Evolutionary conservation across 2,888 invertebrate species (phyloP).

Genomic region (Parochlus steinenii): DNA sequence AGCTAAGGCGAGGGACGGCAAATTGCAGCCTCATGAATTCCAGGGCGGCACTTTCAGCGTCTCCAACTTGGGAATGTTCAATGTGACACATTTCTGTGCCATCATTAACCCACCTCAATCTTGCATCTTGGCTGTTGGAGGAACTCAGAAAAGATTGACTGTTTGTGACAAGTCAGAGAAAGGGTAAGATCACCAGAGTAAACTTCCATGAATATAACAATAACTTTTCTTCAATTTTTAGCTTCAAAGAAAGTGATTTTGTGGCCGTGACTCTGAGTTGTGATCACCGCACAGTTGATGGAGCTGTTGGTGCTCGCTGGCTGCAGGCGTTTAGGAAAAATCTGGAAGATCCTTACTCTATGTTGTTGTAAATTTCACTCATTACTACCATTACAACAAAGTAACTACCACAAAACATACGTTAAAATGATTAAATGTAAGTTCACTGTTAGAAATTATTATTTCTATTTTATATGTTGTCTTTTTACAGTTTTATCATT

Average conservation of each 20-base stretch:
- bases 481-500: no score
- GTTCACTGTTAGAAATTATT: no score
- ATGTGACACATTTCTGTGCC: slow-evolving; percentile 75
- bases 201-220: slow-evolving; percentile 3
- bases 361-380: slow-evolving; percentile 56
- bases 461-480: no score
- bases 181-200: slow-evolving; percentile 55
- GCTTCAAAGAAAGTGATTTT: slow-evolving; percentile 55
- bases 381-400: neutral
- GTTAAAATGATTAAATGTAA: no score
- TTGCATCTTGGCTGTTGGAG: slow-evolving; percentile 82
- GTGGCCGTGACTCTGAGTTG: slow-evolving; percentile 88
- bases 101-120: slow-evolving; percentile 95
- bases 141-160: slow-evolving; percentile 56
- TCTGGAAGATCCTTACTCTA: slow-evolving; percentile 83
- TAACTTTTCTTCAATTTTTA: slow-evolving; percentile 25
- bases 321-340: slow-evolving; percentile 73
- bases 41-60: slow-evolving; percentile 92
- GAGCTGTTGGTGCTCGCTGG: slow-evolving; percentile 96
- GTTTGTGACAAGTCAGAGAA: slow-evolving; percentile 50
- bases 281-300: slow-evolving; percentile 95
- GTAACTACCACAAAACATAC: neutral
- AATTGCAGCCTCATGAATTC: slow-evolving; percentile 84
- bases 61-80: slow-evolving; percentile 92
- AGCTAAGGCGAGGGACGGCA: slow-evolving; percentile 71